These are phyloP conservation scores for Gouania willdenowi DNA, from an alignment of 2,797 vertebrate species.

Conservation along the genomic window DNA sequence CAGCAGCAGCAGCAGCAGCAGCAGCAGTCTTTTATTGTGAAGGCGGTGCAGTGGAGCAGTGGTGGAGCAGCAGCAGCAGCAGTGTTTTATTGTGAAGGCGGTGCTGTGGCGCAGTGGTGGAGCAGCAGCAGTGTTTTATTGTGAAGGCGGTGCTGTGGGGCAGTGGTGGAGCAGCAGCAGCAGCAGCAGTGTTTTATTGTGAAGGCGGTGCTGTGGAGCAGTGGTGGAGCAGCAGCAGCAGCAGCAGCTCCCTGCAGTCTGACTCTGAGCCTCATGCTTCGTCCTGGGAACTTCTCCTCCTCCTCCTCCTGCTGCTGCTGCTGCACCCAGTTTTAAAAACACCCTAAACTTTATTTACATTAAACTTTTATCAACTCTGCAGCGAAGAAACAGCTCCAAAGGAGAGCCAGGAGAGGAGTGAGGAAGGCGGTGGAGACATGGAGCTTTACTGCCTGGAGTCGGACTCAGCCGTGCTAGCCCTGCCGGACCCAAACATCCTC, in stretches of 20 bases:
- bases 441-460: slow-evolving; percentile 81
- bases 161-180: slow-evolving; percentile 35
- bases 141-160: no score
- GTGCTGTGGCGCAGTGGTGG: slow-evolving; percentile 9
- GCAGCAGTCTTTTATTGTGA: no score
- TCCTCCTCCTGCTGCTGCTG: slow-evolving; percentile 23
- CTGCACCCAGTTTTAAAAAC: no score
- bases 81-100: slow-evolving; percentile 37
- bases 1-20: slow-evolving; percentile 62
- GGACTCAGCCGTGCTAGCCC: slow-evolving; percentile 80
- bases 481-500: slow-evolving; percentile 85
- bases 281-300: slow-evolving; percentile 53
- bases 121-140: slow-evolving; percentile 67
- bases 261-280: slow-evolving; percentile 74
- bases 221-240: no score
- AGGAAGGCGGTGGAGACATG: slow-evolving; percentile 59
- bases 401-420: slow-evolving; percentile 12
- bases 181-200: slow-evolving; percentile 54
- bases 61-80: no score
- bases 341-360: slow-evolving; percentile 54
- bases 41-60: no score
- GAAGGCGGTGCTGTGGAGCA: no score
- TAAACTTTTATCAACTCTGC: no score
- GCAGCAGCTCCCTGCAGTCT: no score
- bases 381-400: no score